Conservation (phyloP, 2,797 vertebrate species). For the Triplophysa yarkandensis region DNA sequence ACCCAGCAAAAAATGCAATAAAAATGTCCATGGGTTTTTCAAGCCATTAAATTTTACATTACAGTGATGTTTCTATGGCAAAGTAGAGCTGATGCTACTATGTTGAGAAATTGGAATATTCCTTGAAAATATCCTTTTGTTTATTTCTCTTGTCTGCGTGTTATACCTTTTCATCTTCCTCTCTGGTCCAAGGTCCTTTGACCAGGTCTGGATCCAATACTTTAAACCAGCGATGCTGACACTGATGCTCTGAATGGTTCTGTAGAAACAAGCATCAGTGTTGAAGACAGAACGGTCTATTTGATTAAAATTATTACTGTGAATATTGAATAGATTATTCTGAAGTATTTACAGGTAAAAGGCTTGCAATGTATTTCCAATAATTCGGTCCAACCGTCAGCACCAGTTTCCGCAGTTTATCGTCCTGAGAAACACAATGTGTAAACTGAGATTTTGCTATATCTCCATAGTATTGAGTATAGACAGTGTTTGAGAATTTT, state of each 20-base stretch:
- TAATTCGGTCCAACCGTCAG: constrained; percentile 84
- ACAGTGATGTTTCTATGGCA: not conserved
- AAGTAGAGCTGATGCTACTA: no score
- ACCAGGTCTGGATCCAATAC: constrained; percentile 94
- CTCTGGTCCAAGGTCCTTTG: constrained; percentile 98
- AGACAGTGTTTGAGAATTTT: no score
- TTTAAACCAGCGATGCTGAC: constrained; percentile 94
- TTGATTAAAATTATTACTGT: not conserved
- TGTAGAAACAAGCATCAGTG: constrained; percentile 54
- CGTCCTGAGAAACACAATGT: constrained; percentile 80
- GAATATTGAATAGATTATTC: not conserved
- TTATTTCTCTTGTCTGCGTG: no score
- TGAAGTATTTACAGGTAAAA: constrained; percentile 85
- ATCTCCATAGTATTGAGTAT: no score
- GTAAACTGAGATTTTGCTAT: no score
- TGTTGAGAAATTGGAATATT: no score
- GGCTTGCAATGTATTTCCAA: constrained; percentile 89
- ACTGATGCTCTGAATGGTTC: constrained; percentile 92
- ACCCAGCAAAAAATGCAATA: not conserved
- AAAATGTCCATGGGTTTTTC: no score
- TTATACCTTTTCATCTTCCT: constrained; percentile 93
- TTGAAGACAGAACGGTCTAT: not conserved
- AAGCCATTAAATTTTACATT: no score
- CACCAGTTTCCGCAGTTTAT: constrained; percentile 86
- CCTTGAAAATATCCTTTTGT: no score